phyloP scores from a whole-genome alignment of 2,113 vertebrate species.

The Osmerus mordax region DNA sequence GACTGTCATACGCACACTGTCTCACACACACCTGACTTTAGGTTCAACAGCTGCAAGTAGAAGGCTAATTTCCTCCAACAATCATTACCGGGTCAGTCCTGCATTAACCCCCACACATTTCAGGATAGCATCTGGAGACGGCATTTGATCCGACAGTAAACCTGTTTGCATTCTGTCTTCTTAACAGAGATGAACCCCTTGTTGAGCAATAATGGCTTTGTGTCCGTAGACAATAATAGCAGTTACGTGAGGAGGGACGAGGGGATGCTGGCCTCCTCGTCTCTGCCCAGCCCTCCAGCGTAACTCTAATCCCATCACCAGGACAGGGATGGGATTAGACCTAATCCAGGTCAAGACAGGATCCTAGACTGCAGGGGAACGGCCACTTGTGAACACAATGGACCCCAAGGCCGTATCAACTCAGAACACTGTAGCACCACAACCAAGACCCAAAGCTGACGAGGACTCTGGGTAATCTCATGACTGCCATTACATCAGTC shows the following conservation, averaged over 20 bases:
- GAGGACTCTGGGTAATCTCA: too few species aligned
- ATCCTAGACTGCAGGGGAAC: slow-evolving; percentile 14
- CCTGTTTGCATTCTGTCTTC: slow-evolving; percentile 24
- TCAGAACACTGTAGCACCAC: too few species aligned
- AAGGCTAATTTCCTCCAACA: too few species aligned
- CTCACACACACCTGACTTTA: too few species aligned
- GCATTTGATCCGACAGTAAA: slow-evolving; percentile 15
- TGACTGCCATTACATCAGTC: too few species aligned
- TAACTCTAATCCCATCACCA: slow-evolving; percentile 32
- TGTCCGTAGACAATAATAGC: slow-evolving; percentile 40
- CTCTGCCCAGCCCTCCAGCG: slow-evolving; percentile 4
- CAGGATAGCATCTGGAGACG: too few species aligned
- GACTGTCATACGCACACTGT: too few species aligned
- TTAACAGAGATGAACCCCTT: neutral
- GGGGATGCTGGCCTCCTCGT: neutral
- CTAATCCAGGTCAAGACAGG: slow-evolving; percentile 27
- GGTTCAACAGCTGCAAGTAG: too few species aligned
- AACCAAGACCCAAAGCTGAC: too few species aligned
- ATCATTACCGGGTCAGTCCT: too few species aligned
- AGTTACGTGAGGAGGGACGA: slow-evolving; percentile 41
- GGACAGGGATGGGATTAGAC: slow-evolving; percentile 24
- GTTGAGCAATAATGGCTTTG: slow-evolving; percentile 53
- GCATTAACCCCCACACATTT: too few species aligned
- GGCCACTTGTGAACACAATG: slow-evolving; percentile 12
- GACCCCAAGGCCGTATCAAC: too few species aligned